Base-by-base conservation (phyloP, 1,140 invertebrate genomes). In the Bilobella aurantiaca region DNA sequence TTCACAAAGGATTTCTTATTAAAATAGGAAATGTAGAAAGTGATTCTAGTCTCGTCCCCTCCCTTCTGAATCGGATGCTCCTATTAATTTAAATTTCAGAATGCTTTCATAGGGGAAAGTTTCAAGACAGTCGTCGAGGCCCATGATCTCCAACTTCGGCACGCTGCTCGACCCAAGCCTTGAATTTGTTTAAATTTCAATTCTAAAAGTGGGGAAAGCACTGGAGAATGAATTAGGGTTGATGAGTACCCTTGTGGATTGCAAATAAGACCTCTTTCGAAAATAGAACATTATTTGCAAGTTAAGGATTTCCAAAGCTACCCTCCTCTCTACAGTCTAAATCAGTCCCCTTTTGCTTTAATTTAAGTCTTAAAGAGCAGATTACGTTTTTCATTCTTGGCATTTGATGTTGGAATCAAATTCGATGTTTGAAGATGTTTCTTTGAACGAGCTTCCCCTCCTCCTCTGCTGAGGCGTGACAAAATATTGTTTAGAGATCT, bases 1-100 rank as follows among this genome's bases (percentile, higher is more conserved):
- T n/a, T 53, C 49, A 18, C 25, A 53, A 53, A 53, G 49, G 49
- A 53, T 53, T 53, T 53, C 49, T 53, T 53, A 53, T 53, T 53
- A 53, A 53, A 53, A 53, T 18, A 53, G 49, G 8, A 53, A 23
- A 14, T 23, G 5, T 53, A 53, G 8, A 23, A 53, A 53, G 49
- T 53, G 49, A 53, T 53, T 53, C 49, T 53, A 23, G 49, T 53
- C 49, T 53, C 49, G 49, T 53, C 49, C 25, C 49, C 49, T 53
- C 49, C 49, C 49, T 53, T 23, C 49, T 12, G 49, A 53, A 18
- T 53, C 21, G 3, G 21, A 53, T 53, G 5, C 8, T 53, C 49
- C 49, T 53, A 53, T 53, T 53, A 53, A 53, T 53, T 53, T 53
- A 23, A 23, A 53, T 53, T 53, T 53, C 25, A 53, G 49, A 5